These are phyloP conservation scores for Cichladusa arquata DNA, from an alignment of 2,113 vertebrate species.

Conservation along the genomic window DNA sequence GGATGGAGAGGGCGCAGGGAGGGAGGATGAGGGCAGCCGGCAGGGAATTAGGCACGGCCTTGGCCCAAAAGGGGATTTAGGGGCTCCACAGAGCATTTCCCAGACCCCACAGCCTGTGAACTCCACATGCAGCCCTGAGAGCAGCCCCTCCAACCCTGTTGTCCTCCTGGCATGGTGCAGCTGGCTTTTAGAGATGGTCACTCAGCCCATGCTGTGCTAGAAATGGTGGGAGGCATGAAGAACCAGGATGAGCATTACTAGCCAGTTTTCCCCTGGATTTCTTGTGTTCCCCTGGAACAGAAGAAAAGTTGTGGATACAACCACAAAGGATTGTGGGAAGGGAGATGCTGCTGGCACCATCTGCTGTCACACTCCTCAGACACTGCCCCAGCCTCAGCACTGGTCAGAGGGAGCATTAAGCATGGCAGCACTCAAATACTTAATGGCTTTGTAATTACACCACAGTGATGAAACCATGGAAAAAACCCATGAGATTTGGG, in stretches of 20 bases:
- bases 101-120: not conserved
- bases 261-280: not conserved
- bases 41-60: fast-evolving
- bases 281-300: not conserved
- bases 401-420: not conserved
- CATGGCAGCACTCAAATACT: not conserved
- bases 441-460: not conserved
- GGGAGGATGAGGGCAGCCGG: not conserved
- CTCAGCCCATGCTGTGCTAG: fast-evolving
- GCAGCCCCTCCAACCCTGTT: not conserved
- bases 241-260: not conserved
- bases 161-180: not conserved
- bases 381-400: not conserved
- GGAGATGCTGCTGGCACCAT: not conserved
- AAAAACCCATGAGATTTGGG: not conserved
- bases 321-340: not conserved
- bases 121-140: not conserved
- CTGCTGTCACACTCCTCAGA: not conserved
- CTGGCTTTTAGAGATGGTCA: fast-evolving
- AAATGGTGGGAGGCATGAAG: not conserved
- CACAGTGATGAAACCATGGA: not conserved
- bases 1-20: not conserved
- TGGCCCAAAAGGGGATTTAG: not conserved
- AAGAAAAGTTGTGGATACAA: not conserved
- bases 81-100: not conserved